A percentile compares a stretch with the other conserved stretches of the same genome.
phyloP scores from a whole-genome alignment of 2,888 invertebrate genomes.

The Nudaria mundana region DNA sequence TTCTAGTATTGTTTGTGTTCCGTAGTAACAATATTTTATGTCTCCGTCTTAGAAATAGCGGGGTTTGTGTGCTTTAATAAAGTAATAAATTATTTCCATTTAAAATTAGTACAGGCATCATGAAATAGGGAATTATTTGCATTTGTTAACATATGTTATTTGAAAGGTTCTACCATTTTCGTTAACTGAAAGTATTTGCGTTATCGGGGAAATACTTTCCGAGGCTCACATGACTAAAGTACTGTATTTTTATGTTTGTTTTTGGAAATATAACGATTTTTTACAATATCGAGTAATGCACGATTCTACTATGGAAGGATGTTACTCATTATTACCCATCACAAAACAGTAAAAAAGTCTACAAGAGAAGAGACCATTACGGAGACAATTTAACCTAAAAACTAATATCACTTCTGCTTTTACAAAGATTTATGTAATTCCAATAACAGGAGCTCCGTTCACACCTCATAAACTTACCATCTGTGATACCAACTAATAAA shows the following conservation, averaged over 20 bases:
- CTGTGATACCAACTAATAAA: conserved; percentile 7
- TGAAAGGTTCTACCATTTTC: no score
- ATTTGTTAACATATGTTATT: no score
- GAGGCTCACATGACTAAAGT: no score
- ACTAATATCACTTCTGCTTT: neutral
- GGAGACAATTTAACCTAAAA: conserved; percentile 3
- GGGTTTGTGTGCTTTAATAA: conserved; percentile 72
- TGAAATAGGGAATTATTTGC: conserved; percentile 60
- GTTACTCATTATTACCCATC: no score
- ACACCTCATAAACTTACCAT: conserved; percentile 4
- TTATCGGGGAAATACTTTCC: no score
- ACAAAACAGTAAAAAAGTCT: no score
- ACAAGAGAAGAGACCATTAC: no score
- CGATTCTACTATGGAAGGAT: no score
- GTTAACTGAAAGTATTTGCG: no score
- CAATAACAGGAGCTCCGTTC: conserved; percentile 2
- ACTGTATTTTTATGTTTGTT: no score
- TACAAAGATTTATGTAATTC: neutral
- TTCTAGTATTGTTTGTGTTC: conserved; percentile 55
- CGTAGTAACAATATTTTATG: conserved; percentile 72
- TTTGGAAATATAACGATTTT: no score
- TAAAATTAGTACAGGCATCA: conserved; percentile 76
- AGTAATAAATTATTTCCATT: conserved; percentile 77
- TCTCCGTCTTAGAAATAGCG: conserved; percentile 66
- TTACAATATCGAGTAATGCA: no score